Conservation (phyloP, 2,113 vertebrate genomes). For the Sporophila hypoxantha region DNA sequence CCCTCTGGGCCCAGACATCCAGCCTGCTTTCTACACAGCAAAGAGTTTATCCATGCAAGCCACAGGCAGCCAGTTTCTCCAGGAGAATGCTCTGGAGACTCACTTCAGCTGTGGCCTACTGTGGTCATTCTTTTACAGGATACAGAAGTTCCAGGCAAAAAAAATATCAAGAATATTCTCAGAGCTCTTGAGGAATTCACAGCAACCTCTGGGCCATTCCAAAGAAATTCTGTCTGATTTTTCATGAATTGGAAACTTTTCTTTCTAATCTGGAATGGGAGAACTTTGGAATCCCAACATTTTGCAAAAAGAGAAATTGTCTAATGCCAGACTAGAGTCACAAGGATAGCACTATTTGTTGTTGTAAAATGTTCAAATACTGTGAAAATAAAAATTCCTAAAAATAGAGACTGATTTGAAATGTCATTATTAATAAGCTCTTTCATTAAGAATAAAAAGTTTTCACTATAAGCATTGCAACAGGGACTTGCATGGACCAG, state of each 20-base stretch:
- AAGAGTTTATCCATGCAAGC: background rate
- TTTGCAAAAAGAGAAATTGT: background rate
- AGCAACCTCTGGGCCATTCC: background rate
- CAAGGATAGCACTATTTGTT: background rate
- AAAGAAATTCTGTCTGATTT: background rate
- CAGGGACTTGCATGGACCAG: background rate
- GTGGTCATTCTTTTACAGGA: background rate
- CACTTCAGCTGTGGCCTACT: background rate
- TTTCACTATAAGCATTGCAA: background rate
- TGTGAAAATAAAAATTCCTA: background rate
- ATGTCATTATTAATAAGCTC: background rate
- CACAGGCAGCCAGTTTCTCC: background rate
- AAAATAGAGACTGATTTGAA: background rate
- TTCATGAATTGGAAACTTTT: background rate
- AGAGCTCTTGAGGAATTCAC: background rate
- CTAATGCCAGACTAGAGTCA: background rate
- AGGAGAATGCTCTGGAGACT: background rate
- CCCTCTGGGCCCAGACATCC: fast-evolving
- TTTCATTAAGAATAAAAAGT: background rate
- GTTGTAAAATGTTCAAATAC: background rate
- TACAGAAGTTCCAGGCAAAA: background rate
- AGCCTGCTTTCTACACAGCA: background rate
- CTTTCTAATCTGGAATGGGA: background rate
- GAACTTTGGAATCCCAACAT: background rate
- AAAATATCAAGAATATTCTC: background rate